Evolutionary conservation across 1,140 invertebrate genomes (phyloP).

Genomic region (Phortica variegata): DNA sequence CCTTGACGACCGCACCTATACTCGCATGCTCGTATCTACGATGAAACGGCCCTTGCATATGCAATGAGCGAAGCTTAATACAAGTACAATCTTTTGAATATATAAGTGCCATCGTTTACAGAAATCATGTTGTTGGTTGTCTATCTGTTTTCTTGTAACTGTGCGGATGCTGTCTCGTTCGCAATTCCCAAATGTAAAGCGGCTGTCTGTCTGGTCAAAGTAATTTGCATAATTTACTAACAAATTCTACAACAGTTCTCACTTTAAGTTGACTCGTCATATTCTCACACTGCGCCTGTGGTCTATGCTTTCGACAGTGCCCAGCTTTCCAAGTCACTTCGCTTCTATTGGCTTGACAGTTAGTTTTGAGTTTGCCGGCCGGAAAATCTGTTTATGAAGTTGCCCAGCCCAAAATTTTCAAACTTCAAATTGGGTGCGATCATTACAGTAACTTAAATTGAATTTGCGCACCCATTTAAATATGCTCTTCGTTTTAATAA

Average conservation of each 20-base stretch:
- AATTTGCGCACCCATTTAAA: conserved; percentile 24
- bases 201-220: conserved; percentile 33
- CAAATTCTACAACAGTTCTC: not conserved
- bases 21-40: too few species aligned
- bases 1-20: too few species aligned
- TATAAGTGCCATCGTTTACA: conserved; percentile 35
- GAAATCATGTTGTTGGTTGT: conserved; percentile 28
- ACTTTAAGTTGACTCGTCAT: not conserved
- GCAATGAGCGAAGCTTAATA: too few species aligned
- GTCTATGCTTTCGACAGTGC: too few species aligned
- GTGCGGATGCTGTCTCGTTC: conserved; percentile 5
- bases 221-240: conserved; percentile 43
- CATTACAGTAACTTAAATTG: conserved; percentile 17
- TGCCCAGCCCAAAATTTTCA: conserved; percentile 28
- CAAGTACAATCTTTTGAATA: conserved; percentile 35
- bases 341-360: not conserved
- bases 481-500: too few species aligned
- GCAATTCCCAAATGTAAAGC: conserved; percentile 31
- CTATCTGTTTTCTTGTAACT: conserved; percentile 17
- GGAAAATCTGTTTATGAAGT: conserved; percentile 27
- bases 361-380: conserved; percentile 12
- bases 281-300: too few species aligned
- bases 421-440: conserved; percentile 1
- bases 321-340: too few species aligned
- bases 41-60: too few species aligned